Evolutionary conservation across 2,113 vertebrate species (phyloP).

Genomic region (Mormyrus iriodes): DNA sequence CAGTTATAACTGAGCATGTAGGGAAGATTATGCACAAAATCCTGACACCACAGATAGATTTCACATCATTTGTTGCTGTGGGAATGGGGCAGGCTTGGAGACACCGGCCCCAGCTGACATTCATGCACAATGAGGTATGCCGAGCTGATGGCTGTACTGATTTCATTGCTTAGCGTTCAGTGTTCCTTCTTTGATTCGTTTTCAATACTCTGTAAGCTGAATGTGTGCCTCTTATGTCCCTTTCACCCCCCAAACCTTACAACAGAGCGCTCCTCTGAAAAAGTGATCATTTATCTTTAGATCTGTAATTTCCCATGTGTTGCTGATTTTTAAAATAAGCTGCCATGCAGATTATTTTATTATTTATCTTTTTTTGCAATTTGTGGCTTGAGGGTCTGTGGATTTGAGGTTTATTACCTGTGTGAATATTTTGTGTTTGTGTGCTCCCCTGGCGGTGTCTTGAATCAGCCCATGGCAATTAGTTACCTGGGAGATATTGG

Average conservation of each 20-base stretch:
- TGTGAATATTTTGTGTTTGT: not conserved
- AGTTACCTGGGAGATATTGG: not conserved
- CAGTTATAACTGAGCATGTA: not conserved
- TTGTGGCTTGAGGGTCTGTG: not conserved
- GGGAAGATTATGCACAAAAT: conserved; percentile 1
- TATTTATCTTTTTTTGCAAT: not conserved
- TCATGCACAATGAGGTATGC: not conserved
- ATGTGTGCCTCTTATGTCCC: not conserved
- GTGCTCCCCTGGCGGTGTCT: not conserved
- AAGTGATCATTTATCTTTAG: not conserved
- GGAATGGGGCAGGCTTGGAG: not conserved
- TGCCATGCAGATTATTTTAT: not conserved
- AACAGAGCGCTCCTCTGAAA: not conserved
- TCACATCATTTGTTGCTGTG: not conserved
- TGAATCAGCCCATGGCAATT: not conserved
- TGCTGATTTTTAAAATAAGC: not conserved
- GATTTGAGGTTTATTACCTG: not conserved
- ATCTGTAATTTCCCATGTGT: conserved; percentile 1
- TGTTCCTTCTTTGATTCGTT: not conserved
- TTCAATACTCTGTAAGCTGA: not conserved
- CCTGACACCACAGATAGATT: not conserved
- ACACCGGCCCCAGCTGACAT: not conserved
- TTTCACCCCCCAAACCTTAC: not conserved
- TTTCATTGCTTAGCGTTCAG: not conserved
- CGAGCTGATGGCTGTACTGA: not conserved